Conservation (phyloP, 2,888 invertebrate genomes). For the Apodemia duryi region DNA sequence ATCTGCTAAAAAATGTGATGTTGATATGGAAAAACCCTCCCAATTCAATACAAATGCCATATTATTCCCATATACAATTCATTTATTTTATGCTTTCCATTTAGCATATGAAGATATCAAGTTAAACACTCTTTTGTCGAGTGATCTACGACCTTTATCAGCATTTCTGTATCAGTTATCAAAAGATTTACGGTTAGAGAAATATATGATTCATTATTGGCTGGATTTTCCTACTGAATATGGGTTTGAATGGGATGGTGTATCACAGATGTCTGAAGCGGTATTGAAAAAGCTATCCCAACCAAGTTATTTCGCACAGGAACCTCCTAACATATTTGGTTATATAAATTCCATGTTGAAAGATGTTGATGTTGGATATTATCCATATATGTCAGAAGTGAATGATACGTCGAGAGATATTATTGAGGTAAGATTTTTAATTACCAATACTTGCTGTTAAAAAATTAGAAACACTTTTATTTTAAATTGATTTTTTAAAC, state of each 20-base stretch:
- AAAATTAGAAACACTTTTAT: too few species aligned
- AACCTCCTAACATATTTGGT: conserved; percentile 85
- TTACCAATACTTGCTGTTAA: too few species aligned
- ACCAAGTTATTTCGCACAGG: conserved; percentile 80
- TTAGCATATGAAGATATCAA: conserved; percentile 95
- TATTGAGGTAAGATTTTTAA: conserved; percentile 78
- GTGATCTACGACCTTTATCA: conserved; percentile 84
- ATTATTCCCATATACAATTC: conserved; percentile 85
- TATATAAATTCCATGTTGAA: conserved; percentile 84
- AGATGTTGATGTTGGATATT: conserved; percentile 75
- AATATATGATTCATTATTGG: conserved; percentile 90
- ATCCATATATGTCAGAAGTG: conserved; percentile 86
- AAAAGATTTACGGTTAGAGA: conserved; percentile 84
- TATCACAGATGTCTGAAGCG: conserved; percentile 75
- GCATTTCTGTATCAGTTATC: conserved; percentile 86
- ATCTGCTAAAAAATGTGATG: conserved; percentile 28
- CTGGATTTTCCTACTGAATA: conserved; percentile 88
- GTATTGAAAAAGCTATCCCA: conserved; percentile 79
- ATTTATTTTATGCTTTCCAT: conserved; percentile 90
- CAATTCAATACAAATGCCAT: conserved; percentile 82
- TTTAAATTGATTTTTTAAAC: too few species aligned
- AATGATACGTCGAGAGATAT: conserved; percentile 86
- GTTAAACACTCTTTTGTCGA: conserved; percentile 84
- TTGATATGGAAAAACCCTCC: conserved; percentile 46
- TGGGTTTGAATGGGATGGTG: conserved; percentile 53